phyloP scores from a whole-genome alignment of 2,113 vertebrate genomes.

The Morone chrysops region DNA sequence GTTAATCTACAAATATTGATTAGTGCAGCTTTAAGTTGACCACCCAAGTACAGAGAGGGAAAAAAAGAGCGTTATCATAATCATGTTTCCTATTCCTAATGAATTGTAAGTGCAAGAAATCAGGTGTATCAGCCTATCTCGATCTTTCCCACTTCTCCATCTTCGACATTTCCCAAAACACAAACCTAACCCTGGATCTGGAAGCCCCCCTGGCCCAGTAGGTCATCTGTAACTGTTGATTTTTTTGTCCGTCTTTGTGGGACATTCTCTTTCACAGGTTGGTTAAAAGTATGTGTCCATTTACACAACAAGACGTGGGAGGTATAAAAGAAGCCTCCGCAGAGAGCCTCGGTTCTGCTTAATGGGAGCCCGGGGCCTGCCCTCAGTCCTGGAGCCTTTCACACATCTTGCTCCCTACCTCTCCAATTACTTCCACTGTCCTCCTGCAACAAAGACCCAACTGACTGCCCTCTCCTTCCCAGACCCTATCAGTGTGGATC shows the following conservation, averaged over 20 bases:
- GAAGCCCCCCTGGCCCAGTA: conserved; percentile 48
- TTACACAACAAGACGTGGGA: conserved; percentile 82
- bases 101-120: conserved; percentile 40
- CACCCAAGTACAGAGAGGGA: neutral
- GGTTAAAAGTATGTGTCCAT: conserved; percentile 77
- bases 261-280: conserved; percentile 68
- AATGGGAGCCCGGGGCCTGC: conserved; percentile 79
- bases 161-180: conserved; percentile 63
- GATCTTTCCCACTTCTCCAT: conserved; percentile 47
- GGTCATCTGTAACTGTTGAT: conserved; percentile 59
- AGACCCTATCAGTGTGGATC: conserved; percentile 80
- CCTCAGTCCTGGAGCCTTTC: conserved; percentile 82
- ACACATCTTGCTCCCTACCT: conserved; percentile 81
- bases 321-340: conserved; percentile 79
- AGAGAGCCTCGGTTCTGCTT: conserved; percentile 76
- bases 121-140: conserved; percentile 30
- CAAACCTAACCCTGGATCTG: conserved; percentile 33
- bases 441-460: conserved; percentile 81
- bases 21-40: neutral
- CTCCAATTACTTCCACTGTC: conserved; percentile 87
- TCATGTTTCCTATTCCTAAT: conserved; percentile 23
- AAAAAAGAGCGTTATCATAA: neutral
- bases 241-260: conserved; percentile 69
- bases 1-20: neutral
- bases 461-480: conserved; percentile 85